Base-by-base conservation (phyloP, 2,888 invertebrate genomes). In the Melanophora roralis region DNA sequence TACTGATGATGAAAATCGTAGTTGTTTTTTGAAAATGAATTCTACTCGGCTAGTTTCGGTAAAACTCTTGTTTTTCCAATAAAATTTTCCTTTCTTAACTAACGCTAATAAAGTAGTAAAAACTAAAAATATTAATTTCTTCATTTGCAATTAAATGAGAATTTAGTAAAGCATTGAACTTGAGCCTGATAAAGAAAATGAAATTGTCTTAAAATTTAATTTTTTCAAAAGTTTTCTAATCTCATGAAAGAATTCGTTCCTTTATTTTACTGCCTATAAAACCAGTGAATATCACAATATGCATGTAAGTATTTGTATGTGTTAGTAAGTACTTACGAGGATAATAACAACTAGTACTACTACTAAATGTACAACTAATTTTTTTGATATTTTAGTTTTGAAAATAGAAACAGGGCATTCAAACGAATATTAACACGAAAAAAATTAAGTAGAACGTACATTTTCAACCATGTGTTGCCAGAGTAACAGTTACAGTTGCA, bases 321-420 rank as follows among this genome's bases (percentile, higher is more conserved):
- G 65, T 59, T 38, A 40, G 53, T 62, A 40, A 75, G 75, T 62
- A 62, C 68, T 75, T 62, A 68, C 38, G 51, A 55, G 69, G 55
- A 76, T 76, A 76, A 76, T 76, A 76, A 62, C 76, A 76, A 64
- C 62, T 76, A 45, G 36, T 69, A 75, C 53, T 68, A 75, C 53
- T 68, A 62, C 38, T 32, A 49, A 47, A 62, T 57, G 68, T 69
- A 55, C 47, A 62, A 47, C 60, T 45, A 62, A 23, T 53, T 43
- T 36, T 34, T 49, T 49, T 19, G 45, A 32, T 34, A 16, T 27
- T 65, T 21, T 27, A 45, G 45, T 47, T 62, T 40, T 34, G 57
- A 14, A 51, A 16, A 38, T 11, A 38, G 4, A 14, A 51, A 69
- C 19, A 60, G 38, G n/a, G 60, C 55, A 40, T 55, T 73, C 38